Percentiles rank a stretch among this genome's conserved stretches.
These are phyloP conservation scores for Ceyx erithaca DNA, from an alignment of 2,797 vertebrate genomes.

Conservation along the genomic window DNA sequence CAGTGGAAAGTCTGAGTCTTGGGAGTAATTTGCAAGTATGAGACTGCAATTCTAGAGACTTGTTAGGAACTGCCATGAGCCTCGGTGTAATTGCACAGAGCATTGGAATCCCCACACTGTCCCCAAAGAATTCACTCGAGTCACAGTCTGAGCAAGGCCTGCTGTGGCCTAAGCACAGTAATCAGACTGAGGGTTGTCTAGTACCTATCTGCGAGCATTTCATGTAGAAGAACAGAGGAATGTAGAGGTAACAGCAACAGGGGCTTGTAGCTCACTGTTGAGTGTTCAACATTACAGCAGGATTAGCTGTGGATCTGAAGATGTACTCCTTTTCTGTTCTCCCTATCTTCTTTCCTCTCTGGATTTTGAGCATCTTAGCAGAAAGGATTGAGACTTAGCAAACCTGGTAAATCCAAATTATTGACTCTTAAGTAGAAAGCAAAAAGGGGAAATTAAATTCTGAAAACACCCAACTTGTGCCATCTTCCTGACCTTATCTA, in stretches of 20 bases:
- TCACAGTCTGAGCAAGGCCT: neutral
- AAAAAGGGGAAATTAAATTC: neutral
- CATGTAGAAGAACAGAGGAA: neutral
- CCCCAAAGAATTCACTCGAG: neutral
- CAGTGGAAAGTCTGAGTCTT: neutral
- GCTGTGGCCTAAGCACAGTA: neutral
- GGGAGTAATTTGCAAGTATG: neutral
- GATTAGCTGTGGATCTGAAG: neutral
- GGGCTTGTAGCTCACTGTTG: neutral
- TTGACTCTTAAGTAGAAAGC: neutral
- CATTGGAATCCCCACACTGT: neutral
- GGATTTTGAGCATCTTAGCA: neutral
- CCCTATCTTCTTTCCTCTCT: neutral
- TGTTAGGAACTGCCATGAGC: neutral
- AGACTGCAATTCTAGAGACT: neutral
- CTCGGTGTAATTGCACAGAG: neutral
- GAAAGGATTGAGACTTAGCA: neutral
- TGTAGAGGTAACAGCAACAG: neutral
- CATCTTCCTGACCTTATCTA: neutral
- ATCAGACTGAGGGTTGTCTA: neutral
- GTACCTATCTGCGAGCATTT: neutral
- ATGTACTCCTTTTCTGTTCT: neutral
- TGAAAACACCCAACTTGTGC: neutral
- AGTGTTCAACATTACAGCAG: neutral
- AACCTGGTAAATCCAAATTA: neutral